Evolutionary conservation across 30 jellyfish, hydroid and myxozoan genomes (phyloP).

Genomic region (Clytia hemisphaerica): DNA sequence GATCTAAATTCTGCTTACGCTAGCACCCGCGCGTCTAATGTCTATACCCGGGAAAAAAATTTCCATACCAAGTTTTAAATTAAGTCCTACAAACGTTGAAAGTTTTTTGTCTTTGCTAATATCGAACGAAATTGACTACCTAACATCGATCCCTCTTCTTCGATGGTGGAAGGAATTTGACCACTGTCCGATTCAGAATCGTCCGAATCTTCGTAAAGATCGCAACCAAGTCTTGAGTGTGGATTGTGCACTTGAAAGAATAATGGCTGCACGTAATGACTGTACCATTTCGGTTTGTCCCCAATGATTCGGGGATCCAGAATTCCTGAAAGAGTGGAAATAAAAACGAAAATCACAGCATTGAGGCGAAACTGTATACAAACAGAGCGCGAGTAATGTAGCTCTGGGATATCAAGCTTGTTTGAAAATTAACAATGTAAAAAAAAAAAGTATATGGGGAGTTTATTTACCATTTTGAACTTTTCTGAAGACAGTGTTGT

Average conservation of each 20-base stretch:
- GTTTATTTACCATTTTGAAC: constrained; percentile 54
- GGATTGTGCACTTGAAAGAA: constrained; percentile 90
- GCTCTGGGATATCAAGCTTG: background rate
- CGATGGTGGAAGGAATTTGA: constrained; percentile 24
- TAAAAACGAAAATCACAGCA: background rate
- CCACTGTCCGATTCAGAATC: constrained; percentile 63
- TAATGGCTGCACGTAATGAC: constrained; percentile 77
- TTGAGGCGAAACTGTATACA: background rate
- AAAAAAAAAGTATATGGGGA: too few relatives aligned
- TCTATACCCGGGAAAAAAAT: too few relatives aligned
- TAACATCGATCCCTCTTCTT: constrained; percentile 4
- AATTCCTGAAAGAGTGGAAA: constrained; percentile 30
- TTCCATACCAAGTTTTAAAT: too few relatives aligned
- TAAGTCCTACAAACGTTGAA: too few relatives aligned
- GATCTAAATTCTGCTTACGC: too few relatives aligned
- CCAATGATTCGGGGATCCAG: constrained; percentile 76
- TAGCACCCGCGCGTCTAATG: too few relatives aligned
- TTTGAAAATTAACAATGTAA: background rate
- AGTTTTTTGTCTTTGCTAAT: too few relatives aligned
- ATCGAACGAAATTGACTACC: too few relatives aligned
- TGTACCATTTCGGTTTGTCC: constrained; percentile 90
- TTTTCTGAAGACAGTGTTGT: constrained; percentile 58
- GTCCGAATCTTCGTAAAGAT: constrained; percentile 69
- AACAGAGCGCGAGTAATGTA: background rate
- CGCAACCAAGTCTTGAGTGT: constrained; percentile 78